Evolutionary conservation across 2,797 vertebrate genomes (phyloP).

Genomic region (Acipenser oxyrinchus): DNA sequence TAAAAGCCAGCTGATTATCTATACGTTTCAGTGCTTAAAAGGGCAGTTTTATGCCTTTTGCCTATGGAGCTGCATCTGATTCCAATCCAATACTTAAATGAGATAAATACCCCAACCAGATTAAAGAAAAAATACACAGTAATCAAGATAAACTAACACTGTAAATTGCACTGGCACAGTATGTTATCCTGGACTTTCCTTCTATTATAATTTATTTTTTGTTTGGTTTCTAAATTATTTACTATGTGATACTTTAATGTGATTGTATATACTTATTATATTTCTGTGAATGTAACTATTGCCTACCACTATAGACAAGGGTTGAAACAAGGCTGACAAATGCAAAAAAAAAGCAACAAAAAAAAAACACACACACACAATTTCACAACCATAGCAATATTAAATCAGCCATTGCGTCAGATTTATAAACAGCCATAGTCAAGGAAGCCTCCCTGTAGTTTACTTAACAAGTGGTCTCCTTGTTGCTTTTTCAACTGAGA

Average conservation of each 20-base stretch:
- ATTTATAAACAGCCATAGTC: too few relatives aligned
- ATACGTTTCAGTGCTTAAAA: too few relatives aligned
- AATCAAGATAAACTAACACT: not conserved
- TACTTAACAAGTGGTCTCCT: not conserved
- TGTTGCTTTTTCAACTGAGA: slow-evolving; percentile 40
- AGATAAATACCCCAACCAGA: too few relatives aligned
- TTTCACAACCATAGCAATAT: too few relatives aligned
- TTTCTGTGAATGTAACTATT: not conserved
- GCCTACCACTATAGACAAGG: not conserved
- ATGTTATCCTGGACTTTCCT: not conserved
- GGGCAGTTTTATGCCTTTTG: too few relatives aligned
- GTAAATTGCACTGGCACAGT: not conserved
- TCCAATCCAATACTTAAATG: too few relatives aligned
- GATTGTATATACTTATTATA: not conserved
- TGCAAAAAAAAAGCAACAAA: not conserved
- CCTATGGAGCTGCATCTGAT: too few relatives aligned
- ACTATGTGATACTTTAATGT: not conserved
- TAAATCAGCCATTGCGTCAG: too few relatives aligned
- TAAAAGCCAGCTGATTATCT: too few relatives aligned
- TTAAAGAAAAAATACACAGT: not conserved
- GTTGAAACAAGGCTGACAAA: not conserved
- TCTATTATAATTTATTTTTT: not conserved
- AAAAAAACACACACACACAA: too few relatives aligned
- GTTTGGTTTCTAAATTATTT: not conserved
- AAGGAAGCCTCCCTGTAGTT: too few relatives aligned